phyloP scores from a whole-genome alignment of 1,140 invertebrate species.

The Kradibia gibbosae region DNA sequence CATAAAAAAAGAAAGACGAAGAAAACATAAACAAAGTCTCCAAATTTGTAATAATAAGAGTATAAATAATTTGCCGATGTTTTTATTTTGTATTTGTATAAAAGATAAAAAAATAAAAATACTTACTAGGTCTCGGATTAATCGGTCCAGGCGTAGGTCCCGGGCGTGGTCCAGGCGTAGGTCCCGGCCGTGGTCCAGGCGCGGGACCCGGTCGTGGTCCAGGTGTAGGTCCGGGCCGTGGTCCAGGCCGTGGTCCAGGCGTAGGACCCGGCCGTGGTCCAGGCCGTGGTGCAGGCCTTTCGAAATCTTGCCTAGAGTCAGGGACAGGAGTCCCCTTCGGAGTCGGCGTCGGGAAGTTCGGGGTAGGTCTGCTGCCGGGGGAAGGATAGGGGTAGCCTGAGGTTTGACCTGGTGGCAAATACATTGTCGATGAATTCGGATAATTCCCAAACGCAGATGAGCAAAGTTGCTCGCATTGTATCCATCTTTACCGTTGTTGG shows the following conservation, averaged over 20 bases:
- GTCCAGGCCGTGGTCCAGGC: conserved; percentile 23
- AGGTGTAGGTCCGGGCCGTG: conserved; percentile 23
- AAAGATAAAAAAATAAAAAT: not conserved
- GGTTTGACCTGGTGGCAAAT: conserved; percentile 53
- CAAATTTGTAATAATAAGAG: no score
- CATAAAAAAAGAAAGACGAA: no score
- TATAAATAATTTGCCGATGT: no score
- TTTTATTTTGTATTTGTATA: no score
- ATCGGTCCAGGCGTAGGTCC: conserved; percentile 22
- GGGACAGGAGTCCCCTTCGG: conserved; percentile 46
- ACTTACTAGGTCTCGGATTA: not conserved
- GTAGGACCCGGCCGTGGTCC: conserved; percentile 28
- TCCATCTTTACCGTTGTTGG: conserved; percentile 43
- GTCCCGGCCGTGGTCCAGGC: conserved; percentile 43
- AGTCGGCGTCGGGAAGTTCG: conserved; percentile 60
- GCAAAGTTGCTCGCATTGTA: conserved; percentile 55
- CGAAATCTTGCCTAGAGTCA: no score
- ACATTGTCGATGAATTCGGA: conserved; percentile 62
- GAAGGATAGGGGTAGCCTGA: conserved; percentile 57
- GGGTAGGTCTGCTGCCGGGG: conserved; percentile 54
- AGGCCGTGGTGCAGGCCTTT: conserved; percentile 32
- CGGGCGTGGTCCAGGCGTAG: conserved; percentile 8
- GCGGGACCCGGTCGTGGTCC: conserved; percentile 35
- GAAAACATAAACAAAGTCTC: no score
- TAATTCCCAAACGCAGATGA: conserved; percentile 50